Evolutionary conservation across 2,888 invertebrate species (phyloP).

Genomic region (Allophyes oxyacanthae): DNA sequence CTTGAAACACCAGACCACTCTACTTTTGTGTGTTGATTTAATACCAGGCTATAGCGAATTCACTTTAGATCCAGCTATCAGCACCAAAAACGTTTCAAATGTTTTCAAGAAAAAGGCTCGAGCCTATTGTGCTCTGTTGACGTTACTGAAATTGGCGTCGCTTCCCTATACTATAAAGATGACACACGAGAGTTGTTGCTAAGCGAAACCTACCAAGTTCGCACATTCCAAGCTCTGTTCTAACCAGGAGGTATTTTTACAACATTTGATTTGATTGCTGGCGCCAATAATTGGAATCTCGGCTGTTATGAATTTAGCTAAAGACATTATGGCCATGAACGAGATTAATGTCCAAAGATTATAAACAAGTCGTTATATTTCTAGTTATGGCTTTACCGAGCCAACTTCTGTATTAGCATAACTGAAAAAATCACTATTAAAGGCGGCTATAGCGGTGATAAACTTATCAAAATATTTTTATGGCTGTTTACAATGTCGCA

Average conservation of each 20-base stretch:
- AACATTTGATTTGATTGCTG: conserved; percentile 46
- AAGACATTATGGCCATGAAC: conserved; percentile 55
- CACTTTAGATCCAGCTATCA: neutral
- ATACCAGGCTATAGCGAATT: neutral
- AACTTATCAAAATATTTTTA: conserved; percentile 36
- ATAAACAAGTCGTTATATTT: conserved; percentile 71
- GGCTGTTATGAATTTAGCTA: conserved; percentile 64
- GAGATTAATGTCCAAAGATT: conserved; percentile 56
- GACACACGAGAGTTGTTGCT: conserved; percentile 28
- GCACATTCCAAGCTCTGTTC: conserved; percentile 10
- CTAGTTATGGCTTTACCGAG: conserved; percentile 49
- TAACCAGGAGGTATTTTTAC: conserved; percentile 33
- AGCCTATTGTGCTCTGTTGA: conserved; percentile 1
- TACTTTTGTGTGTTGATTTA: neutral
- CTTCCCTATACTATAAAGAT: conserved; percentile 28
- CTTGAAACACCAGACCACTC: conserved; percentile 2
- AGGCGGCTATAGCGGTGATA: conserved; percentile 17
- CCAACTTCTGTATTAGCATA: conserved; percentile 64
- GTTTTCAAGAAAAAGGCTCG: neutral
- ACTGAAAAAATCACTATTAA: conserved; percentile 44
- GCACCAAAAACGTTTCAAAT: neutral
- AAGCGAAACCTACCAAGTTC: conserved; percentile 18
- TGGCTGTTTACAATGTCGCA: conserved; percentile 28
- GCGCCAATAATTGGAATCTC: conserved; percentile 65
- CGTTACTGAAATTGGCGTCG: conserved; percentile 16